phyloP scores from a whole-genome alignment of 30 jellyfish, hydroid and myxozoan species.

The Rhopilema esculentum region DNA sequence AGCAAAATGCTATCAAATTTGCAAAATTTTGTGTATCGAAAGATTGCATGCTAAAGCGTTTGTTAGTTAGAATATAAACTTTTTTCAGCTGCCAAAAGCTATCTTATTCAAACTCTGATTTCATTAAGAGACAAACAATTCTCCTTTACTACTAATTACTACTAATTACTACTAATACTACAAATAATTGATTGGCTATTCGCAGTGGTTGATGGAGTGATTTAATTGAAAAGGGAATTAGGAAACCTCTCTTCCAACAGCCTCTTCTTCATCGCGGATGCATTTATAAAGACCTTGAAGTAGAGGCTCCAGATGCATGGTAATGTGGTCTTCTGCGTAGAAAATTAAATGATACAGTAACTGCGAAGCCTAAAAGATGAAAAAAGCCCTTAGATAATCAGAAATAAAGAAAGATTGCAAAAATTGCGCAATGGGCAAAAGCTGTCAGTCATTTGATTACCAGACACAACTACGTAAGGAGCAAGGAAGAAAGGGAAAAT shows the following conservation, averaged over 20 bases:
- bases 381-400: background rate
- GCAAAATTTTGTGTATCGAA: too few species aligned
- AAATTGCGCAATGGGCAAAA: background rate
- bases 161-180: too few species aligned
- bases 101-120: too few species aligned
- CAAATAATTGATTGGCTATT: background rate
- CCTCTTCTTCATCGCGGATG: slow-evolving; percentile 79
- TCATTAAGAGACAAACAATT: too few species aligned
- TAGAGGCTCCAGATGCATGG: slow-evolving; percentile 85
- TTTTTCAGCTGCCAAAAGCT: too few species aligned
- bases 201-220: background rate
- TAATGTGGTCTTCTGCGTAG: slow-evolving; percentile 83
- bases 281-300: slow-evolving; percentile 82
- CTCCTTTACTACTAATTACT: too few species aligned
- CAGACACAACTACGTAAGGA: too few species aligned
- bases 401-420: background rate
- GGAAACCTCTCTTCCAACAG: slow-evolving; percentile 65
- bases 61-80: too few species aligned
- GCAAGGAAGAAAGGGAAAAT: too few species aligned
- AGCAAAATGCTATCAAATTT: too few species aligned
- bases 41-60: too few species aligned
- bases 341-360: slow-evolving; percentile 77
- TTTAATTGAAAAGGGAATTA: background rate
- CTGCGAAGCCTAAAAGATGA: slow-evolving; percentile 66
- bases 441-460: background rate